Conservation (phyloP, 1,140 invertebrate species). For the Zaprionus taronus region DNA sequence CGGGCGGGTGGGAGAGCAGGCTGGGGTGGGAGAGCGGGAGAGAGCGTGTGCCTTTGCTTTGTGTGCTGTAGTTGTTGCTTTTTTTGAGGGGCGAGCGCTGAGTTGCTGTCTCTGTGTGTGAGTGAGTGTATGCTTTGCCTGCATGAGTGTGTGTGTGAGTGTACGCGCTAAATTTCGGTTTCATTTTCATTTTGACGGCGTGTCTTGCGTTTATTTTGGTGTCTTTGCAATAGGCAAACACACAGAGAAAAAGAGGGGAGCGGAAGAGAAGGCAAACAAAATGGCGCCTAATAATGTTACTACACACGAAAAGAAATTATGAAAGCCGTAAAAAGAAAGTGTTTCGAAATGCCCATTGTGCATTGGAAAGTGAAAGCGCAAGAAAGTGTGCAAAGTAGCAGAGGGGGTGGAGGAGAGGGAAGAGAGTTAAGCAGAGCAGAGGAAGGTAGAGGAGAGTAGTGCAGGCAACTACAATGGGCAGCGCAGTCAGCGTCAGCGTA, state of each 20-base stretch:
- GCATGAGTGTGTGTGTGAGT: conserved; percentile 40
- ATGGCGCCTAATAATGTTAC: conserved; percentile 74
- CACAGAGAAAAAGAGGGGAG: conserved; percentile 17
- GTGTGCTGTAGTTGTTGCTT: conserved; percentile 6
- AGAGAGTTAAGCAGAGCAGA: background rate
- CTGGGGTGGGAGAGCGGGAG: conserved; percentile 22
- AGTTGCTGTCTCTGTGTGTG: conserved; percentile 38
- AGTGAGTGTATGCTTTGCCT: conserved; percentile 22
- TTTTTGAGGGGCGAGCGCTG: conserved; percentile 52
- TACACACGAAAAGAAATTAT: conserved; percentile 74
- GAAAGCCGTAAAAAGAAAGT: conserved; percentile 80
- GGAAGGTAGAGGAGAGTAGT: too few relatives aligned
- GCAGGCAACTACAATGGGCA: background rate
- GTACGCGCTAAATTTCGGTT: conserved; percentile 79
- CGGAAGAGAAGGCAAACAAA: conserved; percentile 42
- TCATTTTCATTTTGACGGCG: conserved; percentile 75
- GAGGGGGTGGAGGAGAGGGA: background rate
- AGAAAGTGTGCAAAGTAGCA: conserved; percentile 6
- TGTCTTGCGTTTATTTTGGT: conserved; percentile 78
- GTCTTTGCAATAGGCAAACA: conserved; percentile 77
- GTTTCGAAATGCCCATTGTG: conserved; percentile 67
- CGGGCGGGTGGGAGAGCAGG: conserved; percentile 10
- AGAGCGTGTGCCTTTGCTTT: conserved; percentile 29
- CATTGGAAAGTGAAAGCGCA: background rate
- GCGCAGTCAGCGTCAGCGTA: too few relatives aligned